phyloP scores from a whole-genome alignment of 2,888 invertebrate genomes.

The Coecobrya sp. region DNA sequence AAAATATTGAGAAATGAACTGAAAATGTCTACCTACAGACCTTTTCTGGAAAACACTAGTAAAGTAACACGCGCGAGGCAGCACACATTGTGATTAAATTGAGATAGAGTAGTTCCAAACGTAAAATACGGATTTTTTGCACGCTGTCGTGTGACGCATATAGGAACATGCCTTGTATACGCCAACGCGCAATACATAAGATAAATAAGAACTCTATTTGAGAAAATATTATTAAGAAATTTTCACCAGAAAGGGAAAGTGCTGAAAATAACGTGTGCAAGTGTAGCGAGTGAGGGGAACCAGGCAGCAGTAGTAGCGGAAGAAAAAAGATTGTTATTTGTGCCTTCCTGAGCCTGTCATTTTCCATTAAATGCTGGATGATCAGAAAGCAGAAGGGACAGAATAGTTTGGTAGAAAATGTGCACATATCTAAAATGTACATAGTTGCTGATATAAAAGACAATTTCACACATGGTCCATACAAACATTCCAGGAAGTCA shows the following conservation, averaged over 20 bases:
- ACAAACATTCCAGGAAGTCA: conserved; percentile 38
- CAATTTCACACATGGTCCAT: conserved; percentile 9
- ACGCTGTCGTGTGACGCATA: not conserved
- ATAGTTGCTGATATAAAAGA: not conserved
- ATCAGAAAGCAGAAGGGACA: conserved; percentile 52
- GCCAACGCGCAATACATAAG: not conserved
- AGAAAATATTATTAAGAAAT: conserved; percentile 46
- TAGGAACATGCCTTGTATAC: not conserved
- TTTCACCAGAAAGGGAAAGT: conserved; percentile 40
- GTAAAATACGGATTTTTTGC: not conserved
- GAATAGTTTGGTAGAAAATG: conserved; percentile 3
- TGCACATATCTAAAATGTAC: not conserved
- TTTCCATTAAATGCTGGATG: conserved; percentile 61
- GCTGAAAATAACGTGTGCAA: not conserved
- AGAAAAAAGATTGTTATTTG: conserved; percentile 59
- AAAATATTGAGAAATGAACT: conserved; percentile 32
- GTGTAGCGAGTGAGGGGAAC: not conserved
- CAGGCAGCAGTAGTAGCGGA: not conserved
- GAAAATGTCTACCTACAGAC: not conserved
- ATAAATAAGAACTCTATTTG: not conserved
- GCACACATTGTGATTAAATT: not conserved
- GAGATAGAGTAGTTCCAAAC: not conserved
- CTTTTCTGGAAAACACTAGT: not conserved
- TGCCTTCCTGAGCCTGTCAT: conserved; percentile 64
- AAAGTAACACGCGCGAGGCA: not conserved